Percentiles rank a stretch among this genome's conserved stretches.
phyloP scores from a whole-genome alignment of 2,888 invertebrate genomes.

The Lithosia quadra region DNA sequence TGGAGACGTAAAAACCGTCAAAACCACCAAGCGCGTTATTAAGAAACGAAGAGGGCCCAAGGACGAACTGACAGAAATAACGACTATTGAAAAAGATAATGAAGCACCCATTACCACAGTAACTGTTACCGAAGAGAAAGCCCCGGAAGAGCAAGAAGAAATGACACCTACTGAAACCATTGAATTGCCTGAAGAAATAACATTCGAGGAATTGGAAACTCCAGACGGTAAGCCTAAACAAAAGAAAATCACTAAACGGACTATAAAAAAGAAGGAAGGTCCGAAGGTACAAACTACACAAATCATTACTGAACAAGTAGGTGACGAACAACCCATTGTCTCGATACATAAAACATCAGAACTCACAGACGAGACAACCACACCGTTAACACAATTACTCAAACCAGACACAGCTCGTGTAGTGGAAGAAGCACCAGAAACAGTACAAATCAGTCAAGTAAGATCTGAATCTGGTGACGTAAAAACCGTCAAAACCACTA shows the following conservation, averaged over 20 bases:
- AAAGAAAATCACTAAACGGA: not conserved
- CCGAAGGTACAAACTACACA: slow-evolving; percentile 48
- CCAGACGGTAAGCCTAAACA: slow-evolving; percentile 47
- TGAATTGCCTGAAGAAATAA: slow-evolving; percentile 27
- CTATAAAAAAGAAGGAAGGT: not conserved
- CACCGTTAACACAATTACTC: slow-evolving; percentile 36
- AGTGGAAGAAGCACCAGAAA: slow-evolving; percentile 49
- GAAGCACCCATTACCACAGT: slow-evolving; percentile 45
- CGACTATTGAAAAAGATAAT: slow-evolving; percentile 37
- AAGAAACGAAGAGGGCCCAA: slow-evolving; percentile 42
- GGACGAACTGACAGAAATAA: slow-evolving; percentile 43
- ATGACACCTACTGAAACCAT: not conserved
- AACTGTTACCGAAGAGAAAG: too few species aligned
- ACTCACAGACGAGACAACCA: slow-evolving; percentile 66
- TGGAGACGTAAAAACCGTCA: slow-evolving; percentile 35
- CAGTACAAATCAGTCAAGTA: slow-evolving; percentile 52
- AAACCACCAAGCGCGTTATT: slow-evolving; percentile 43
- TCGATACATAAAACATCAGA: slow-evolving; percentile 58
- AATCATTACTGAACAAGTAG: slow-evolving; percentile 38
- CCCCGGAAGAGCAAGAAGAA: not conserved
- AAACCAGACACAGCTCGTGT: slow-evolving; percentile 46
- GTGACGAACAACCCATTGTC: slow-evolving; percentile 49
- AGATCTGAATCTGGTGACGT: slow-evolving; percentile 47
- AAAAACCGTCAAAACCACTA: slow-evolving; percentile 49
- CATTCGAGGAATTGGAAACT: slow-evolving; percentile 63